phyloP scores from a whole-genome alignment of 2,888 invertebrate species.

The Listrodromus nycthemerus region DNA sequence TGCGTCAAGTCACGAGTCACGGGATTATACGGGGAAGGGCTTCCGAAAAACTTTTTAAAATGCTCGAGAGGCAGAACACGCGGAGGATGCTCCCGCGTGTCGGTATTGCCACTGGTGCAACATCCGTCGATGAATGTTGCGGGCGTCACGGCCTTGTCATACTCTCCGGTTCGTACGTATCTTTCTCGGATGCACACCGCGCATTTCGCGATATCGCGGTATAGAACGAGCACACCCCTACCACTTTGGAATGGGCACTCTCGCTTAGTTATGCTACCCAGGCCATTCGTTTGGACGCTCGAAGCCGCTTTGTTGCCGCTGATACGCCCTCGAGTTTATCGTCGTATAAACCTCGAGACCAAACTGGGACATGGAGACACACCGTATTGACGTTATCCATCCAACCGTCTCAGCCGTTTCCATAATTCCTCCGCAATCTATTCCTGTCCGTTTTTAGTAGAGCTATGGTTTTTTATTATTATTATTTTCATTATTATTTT shows the following conservation, averaged over 20 bases:
- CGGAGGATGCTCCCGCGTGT: constrained; percentile 6
- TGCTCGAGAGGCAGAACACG: neutral
- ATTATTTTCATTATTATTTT: neutral
- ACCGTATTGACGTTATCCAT: constrained; percentile 59
- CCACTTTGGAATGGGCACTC: constrained; percentile 17
- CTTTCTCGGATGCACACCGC: constrained; percentile 38
- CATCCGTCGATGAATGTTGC: constrained; percentile 47
- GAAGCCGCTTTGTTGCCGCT: constrained; percentile 59
- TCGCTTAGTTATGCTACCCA: constrained; percentile 59
- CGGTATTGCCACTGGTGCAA: constrained; percentile 15
- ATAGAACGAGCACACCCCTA: constrained; percentile 7
- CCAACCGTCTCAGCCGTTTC: constrained; percentile 29
- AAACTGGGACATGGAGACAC: constrained; percentile 44
- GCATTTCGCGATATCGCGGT: constrained; percentile 1
- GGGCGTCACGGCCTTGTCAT: constrained; percentile 31
- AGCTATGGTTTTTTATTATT: neutral
- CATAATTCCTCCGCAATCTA: constrained; percentile 51
- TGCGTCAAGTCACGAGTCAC: constrained; percentile 21
- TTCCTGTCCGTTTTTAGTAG: neutral
- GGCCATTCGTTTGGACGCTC: constrained; percentile 56
- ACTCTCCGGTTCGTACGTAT: constrained; percentile 42
- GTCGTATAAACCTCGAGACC: constrained; percentile 45
- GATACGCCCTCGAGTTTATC: constrained; percentile 65
- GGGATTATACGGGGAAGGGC: constrained; percentile 6
- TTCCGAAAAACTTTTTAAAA: constrained; percentile 36